Base-by-base conservation (phyloP, 1,140 invertebrate species). In the Drosophila insularis region DNA sequence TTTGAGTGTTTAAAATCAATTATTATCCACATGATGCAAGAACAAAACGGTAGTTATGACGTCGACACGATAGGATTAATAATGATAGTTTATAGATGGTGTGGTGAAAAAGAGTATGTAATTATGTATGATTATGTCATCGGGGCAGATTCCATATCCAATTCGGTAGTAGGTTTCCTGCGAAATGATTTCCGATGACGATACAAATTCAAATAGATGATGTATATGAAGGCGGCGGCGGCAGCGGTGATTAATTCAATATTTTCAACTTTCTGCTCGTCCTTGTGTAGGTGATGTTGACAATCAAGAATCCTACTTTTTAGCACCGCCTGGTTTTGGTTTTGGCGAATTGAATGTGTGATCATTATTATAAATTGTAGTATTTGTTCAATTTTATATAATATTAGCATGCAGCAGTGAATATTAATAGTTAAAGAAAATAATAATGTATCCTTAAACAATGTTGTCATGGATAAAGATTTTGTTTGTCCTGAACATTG, bases 171-270 rank as follows among this genome's bases (percentile, higher is more conserved):
- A 39, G 73, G 72, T 92, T 92, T 92, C 91, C 91, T 92, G 75
- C 91, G 91, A 71, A 92, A 90, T 37, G 90, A 90, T 78, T 92
- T 92, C 63, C 91, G 91, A 66, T 92, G 91, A 67, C 91, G 87
- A 81, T 89, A 89, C 76, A 91, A 80, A 78, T 85, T 89, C 55
- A 90, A 69, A 89, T 90, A 90, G 77, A 82, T 90, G 78, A 69
- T 90, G 75, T 90, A 89, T 56, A 89, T 80, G 67, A 91, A 67
- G 63, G 77, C 54, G 59, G 68, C 62, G 63, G 73, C 54, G 68
- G 68, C 64, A 43, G 60, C 31, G 19, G 43, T 27, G 63, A 40
- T 46, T 53, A 17, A n/a, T 40, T n/a, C 11, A 40, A 23, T 19
- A 8, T 19, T 13, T 39, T 10, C 11, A 13, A 27, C 39, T n/a